These are phyloP conservation scores for Platysternon megacephalum DNA, from an alignment of 2,113 vertebrate genomes.

Conservation along the genomic window DNA sequence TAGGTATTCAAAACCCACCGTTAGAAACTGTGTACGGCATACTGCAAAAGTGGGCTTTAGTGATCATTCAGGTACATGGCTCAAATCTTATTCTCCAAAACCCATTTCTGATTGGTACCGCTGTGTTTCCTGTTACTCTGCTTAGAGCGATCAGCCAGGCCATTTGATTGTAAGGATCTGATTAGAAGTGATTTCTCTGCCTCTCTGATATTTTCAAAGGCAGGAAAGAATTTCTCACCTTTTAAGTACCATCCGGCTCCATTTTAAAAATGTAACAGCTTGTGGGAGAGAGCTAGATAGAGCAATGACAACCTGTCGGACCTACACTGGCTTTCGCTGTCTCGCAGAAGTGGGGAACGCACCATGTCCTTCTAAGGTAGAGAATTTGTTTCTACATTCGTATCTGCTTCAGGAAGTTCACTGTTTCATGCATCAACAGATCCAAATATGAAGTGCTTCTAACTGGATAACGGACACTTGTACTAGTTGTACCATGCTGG, in stretches of 20 bases:
- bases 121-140: not conserved
- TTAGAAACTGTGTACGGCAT: not conserved
- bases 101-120: not conserved
- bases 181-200: not conserved
- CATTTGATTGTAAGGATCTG: not conserved
- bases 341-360: not conserved
- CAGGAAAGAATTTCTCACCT: not conserved
- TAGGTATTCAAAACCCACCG: not conserved
- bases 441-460: not conserved
- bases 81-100: not conserved
- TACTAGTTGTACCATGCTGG: fast-evolving
- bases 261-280: not conserved
- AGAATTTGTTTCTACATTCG: not conserved
- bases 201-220: not conserved
- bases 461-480: not conserved
- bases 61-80: not conserved
- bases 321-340: not conserved
- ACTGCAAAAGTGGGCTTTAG: not conserved
- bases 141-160: not conserved
- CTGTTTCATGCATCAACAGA: not conserved
- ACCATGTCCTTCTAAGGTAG: not conserved
- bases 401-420: not conserved
- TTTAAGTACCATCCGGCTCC: not conserved
- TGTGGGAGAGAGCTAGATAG: not conserved
- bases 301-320: not conserved